A percentile compares a stretch with the other conserved stretches of the same genome.
Evolutionary conservation across 2,797 vertebrate species (phyloP).

Genomic region (Tenualosa ilisha): DNA sequence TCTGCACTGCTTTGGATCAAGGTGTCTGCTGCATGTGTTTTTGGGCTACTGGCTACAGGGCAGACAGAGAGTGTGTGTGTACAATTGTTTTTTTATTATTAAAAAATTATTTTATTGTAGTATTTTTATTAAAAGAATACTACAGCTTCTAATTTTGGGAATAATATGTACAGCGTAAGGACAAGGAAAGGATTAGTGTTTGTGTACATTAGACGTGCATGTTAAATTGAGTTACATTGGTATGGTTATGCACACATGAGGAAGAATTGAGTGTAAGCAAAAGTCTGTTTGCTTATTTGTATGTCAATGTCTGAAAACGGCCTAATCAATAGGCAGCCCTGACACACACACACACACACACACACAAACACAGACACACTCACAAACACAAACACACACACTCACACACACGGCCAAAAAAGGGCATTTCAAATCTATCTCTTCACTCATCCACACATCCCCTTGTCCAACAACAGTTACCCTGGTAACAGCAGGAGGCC

Average conservation of each 20-base stretch:
- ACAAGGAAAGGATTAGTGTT: not conserved
- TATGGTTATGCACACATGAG: not conserved
- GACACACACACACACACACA: not conserved
- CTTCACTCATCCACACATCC: not conserved
- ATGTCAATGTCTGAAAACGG: constrained; percentile 1
- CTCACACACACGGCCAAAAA: not conserved
- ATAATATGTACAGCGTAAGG: too few species aligned
- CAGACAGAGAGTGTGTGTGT: too few species aligned
- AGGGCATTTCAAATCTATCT: not conserved
- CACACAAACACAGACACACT: not conserved
- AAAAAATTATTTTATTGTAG: too few species aligned
- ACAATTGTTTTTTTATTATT: too few species aligned
- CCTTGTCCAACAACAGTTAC: not conserved
- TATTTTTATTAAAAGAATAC: too few species aligned
- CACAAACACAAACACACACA: not conserved
- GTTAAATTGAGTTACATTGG: not conserved
- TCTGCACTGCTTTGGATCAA: too few species aligned
- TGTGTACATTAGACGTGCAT: not conserved
- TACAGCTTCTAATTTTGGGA: too few species aligned
- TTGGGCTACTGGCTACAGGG: too few species aligned
- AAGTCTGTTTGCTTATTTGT: constrained; percentile 12
- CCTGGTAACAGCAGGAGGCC: not conserved
- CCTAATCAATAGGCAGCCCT: not conserved
- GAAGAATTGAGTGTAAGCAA: not conserved
- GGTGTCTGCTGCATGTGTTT: too few species aligned